Percentiles rank a stretch among this genome's conserved stretches.
Conservation (phyloP, 2,113 vertebrate genomes). For the Rhizomys pruinosus region DNA sequence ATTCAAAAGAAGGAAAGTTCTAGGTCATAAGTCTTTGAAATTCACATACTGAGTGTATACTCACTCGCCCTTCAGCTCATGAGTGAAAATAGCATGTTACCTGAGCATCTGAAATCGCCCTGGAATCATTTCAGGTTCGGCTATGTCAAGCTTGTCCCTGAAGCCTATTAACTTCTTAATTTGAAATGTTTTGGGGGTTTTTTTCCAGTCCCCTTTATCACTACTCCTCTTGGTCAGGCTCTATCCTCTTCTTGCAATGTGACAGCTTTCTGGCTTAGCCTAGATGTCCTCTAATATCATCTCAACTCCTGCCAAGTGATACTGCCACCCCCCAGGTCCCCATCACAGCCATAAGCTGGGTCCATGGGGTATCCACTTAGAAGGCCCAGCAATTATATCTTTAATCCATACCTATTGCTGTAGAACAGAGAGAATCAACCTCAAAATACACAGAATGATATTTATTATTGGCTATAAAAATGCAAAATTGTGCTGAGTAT, state of each 20-base stretch:
- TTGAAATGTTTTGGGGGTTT: slow-evolving; percentile 6
- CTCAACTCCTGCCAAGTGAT: neutral
- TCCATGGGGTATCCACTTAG: neutral
- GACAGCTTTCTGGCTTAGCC: neutral
- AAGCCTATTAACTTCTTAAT: slow-evolving; percentile 13
- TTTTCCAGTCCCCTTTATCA: neutral
- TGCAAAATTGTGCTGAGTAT: neutral
- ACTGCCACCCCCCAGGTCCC: neutral
- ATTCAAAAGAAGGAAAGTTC: neutral
- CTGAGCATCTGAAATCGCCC: slow-evolving; percentile 23
- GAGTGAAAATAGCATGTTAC: neutral
- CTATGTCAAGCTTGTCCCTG: slow-evolving; percentile 4
- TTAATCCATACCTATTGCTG: neutral
- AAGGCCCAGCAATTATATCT: neutral
- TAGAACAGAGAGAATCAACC: neutral
- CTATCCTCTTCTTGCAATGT: neutral
- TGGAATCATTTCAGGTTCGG: slow-evolving; percentile 5
- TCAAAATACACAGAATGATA: neutral
- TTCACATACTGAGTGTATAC: neutral
- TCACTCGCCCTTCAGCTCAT: neutral
- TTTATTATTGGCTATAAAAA: neutral
- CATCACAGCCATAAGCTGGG: neutral
- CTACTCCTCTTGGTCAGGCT: neutral
- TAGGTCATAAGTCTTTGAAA: neutral
- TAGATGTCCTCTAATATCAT: neutral